These are phyloP conservation scores for Craniophora ligustri DNA, from an alignment of 2,888 invertebrate species.

Conservation along the genomic window DNA sequence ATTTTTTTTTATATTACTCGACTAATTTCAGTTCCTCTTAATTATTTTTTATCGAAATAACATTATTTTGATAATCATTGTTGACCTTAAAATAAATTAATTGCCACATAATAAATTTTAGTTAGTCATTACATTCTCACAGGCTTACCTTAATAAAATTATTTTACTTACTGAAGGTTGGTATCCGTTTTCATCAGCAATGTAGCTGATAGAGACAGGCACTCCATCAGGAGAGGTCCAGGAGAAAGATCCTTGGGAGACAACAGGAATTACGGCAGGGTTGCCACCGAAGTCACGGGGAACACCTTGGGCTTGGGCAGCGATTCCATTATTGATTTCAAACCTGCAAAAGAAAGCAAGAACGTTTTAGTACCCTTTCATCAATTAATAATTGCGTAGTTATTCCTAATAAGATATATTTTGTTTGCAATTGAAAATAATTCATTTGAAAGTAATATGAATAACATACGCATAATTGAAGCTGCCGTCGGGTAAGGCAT, in stretches of 20 bases:
- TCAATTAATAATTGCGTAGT: neutral
- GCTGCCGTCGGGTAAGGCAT: conserved; percentile 81
- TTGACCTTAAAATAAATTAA: no score
- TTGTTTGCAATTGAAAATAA: neutral
- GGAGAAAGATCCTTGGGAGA: conserved; percentile 86
- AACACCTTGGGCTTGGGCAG: conserved; percentile 88
- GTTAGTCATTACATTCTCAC: no score
- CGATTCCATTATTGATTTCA: conserved; percentile 90
- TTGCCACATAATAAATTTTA: no score
- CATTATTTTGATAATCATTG: no score
- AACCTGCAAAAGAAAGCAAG: conserved; percentile 76
- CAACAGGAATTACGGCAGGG: conserved; percentile 73
- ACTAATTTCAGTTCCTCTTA: no score
- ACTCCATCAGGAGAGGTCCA: conserved; percentile 90
- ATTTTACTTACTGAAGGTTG: conserved; percentile 84
- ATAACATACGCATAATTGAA: conserved; percentile 83
- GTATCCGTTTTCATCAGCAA: conserved; percentile 92
- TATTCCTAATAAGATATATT: no score
- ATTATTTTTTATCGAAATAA: no score
- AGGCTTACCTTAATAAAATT: neutral
- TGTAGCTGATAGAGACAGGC: conserved; percentile 87
- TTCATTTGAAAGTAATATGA: neutral
- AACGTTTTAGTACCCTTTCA: neutral
- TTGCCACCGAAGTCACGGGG: conserved; percentile 85
- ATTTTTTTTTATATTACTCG: no score